phyloP scores from a whole-genome alignment of 2,888 invertebrate genomes.

The Thera obeliscata region DNA sequence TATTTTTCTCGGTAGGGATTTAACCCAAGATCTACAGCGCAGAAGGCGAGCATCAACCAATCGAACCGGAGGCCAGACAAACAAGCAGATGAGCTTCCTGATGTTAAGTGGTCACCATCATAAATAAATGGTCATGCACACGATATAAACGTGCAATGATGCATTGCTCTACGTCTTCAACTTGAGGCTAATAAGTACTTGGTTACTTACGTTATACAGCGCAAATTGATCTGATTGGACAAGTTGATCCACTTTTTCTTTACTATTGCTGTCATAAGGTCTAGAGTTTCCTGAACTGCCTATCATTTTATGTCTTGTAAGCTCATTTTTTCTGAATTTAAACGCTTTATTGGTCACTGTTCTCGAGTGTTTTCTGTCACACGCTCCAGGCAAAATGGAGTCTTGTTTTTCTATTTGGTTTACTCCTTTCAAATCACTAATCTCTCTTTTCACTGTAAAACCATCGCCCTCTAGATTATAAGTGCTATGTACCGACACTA shows the following conservation, averaged over 20 bases:
- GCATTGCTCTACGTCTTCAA: too few species aligned
- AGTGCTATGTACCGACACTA: slow-evolving; percentile 50
- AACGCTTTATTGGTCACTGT: slow-evolving; percentile 28
- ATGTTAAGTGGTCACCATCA: too few species aligned
- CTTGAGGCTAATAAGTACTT: too few species aligned
- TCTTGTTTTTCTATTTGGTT: slow-evolving; percentile 45
- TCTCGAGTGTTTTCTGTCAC: slow-evolving; percentile 40
- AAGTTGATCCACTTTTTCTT: slow-evolving; percentile 43
- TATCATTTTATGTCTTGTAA: slow-evolving; percentile 39
- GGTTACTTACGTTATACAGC: slow-evolving; percentile 50
- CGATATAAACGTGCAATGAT: too few species aligned
- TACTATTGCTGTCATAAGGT: slow-evolving; percentile 26
- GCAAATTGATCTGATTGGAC: slow-evolving; percentile 45
- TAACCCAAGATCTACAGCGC: too few species aligned
- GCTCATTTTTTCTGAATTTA: slow-evolving; percentile 26
- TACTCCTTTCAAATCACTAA: slow-evolving; percentile 43
- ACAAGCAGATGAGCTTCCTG: too few species aligned
- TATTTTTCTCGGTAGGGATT: too few species aligned
- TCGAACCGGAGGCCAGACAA: too few species aligned
- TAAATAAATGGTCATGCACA: too few species aligned
- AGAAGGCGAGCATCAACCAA: too few species aligned
- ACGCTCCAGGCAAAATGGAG: slow-evolving; percentile 50
- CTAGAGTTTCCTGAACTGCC: slow-evolving; percentile 28
- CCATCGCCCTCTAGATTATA: slow-evolving; percentile 68
- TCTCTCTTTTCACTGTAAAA: slow-evolving; percentile 54